Evolutionary conservation across 2,797 vertebrate species (phyloP), one percentile per base, ranked within the genome.

Genomic region (Phylloscopus collybita): DNA sequence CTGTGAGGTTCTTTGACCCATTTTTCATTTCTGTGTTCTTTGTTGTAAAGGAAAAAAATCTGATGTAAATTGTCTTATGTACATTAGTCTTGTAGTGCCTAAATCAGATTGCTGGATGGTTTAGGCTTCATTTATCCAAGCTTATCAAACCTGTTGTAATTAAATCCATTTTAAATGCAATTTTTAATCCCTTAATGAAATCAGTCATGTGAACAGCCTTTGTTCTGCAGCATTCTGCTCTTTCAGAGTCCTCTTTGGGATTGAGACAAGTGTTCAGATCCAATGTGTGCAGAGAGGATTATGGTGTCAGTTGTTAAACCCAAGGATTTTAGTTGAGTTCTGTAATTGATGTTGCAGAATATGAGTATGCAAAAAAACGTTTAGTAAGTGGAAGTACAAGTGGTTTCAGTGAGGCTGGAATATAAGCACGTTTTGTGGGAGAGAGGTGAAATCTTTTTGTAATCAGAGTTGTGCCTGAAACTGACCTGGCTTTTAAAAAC

Each of bases 181-280:
- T 93, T 93, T 95, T 83, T 92, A 90, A 93, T 96, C 92, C 87
- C 23, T 80, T 91, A 91, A 91, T 94, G 61, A 74, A 86, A 71
- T 92, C 93, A 90, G 65, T 86, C 82, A 83, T 86, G 65, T 88
- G 82, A 71, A 78, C 73, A 93, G 70, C 51, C 32, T 88, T 90
- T 92, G 61, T 89, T 93, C 72, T 82, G 32, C 5, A 3, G 72
- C 61, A 36, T 54, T 83, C n/a, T 85, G 16, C 57, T 89, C 36
- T 78, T 86, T 65, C 25, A 26, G 67, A 73, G 42, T 73, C 32
- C 19, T 94, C 76, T 65, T 88, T 0, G 5, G 61, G 65, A 47
- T 26, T 88, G 72, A 30, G 42, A n/a, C 20, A 32, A 84, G 34
- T 60, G 49, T 76, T 85, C 38, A 70, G 60, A 45, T 81, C 36